These are phyloP conservation scores for Pemphredon lugubris DNA, from an alignment of 2,888 invertebrate genomes.

Conservation along the genomic window DNA sequence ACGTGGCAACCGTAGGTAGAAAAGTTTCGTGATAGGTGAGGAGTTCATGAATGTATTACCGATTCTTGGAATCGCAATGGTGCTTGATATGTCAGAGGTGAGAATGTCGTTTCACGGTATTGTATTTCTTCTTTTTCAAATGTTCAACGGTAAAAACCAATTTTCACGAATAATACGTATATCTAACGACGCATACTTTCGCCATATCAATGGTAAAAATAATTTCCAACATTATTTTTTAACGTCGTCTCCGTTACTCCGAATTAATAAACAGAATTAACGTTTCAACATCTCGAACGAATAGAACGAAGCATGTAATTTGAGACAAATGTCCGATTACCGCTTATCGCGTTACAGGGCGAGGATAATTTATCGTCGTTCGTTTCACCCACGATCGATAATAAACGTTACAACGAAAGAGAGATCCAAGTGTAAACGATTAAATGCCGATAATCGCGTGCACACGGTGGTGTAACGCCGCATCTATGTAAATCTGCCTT, in stretches of 20 bases:
- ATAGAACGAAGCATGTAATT: too few species aligned
- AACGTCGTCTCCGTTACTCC: too few species aligned
- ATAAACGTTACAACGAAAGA: conserved; percentile 1
- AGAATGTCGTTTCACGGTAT: conserved; percentile 10
- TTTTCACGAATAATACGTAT: neutral
- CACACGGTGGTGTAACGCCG: conserved; percentile 28
- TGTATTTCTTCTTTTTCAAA: conserved; percentile 13
- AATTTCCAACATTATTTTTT: too few species aligned
- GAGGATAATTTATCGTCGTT: neutral
- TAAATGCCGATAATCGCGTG: neutral
- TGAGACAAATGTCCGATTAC: too few species aligned
- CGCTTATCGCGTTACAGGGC: neutral
- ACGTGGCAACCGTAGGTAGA: conserved; percentile 14
- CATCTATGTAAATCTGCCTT: conserved; percentile 44
- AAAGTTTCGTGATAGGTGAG: conserved; percentile 58
- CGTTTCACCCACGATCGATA: neutral
- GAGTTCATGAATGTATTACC: conserved; percentile 47
- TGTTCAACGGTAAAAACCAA: neutral
- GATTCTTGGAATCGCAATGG: conserved; percentile 11
- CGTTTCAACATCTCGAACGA: too few species aligned
- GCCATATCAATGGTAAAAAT: too few species aligned
- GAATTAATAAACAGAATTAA: too few species aligned
- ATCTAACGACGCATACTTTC: too few species aligned
- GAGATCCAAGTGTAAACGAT: conserved; percentile 15
- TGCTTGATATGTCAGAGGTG: conserved; percentile 42